Evolutionary conservation across 2,888 invertebrate genomes (phyloP).

Genomic region (Eilema griseolum): DNA sequence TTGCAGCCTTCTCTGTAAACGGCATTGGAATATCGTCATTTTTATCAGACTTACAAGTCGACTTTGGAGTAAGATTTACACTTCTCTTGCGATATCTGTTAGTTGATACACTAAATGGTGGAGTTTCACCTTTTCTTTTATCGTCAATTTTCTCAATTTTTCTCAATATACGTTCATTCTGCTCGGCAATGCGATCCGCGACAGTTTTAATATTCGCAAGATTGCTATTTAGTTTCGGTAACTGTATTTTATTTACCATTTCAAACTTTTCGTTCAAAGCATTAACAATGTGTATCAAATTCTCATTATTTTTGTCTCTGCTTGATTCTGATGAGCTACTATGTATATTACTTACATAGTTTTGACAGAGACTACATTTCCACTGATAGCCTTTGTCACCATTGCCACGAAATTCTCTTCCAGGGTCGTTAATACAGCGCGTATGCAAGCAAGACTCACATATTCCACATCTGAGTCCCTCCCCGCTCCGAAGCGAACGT

Average conservation of each 20-base stretch:
- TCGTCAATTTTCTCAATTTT: constrained; percentile 62
- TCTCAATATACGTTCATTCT: constrained; percentile 69
- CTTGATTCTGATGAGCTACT: constrained; percentile 35
- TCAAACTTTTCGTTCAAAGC: constrained; percentile 72
- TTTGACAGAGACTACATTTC: constrained; percentile 70
- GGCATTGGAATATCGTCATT: constrained; percentile 46
- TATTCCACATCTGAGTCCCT: constrained; percentile 61
- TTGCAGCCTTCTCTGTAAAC: constrained; percentile 55
- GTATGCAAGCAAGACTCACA: constrained; percentile 63
- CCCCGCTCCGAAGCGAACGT: constrained; percentile 56
- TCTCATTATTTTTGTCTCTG: constrained; percentile 45
- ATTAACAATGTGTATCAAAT: constrained; percentile 57
- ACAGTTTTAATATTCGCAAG: constrained; percentile 64
- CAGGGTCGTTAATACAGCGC: constrained; percentile 52
- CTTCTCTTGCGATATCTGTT: constrained; percentile 58
- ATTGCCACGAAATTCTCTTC: constrained; percentile 52
- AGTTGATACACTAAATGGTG: constrained; percentile 20
- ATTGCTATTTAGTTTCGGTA: constrained; percentile 72
- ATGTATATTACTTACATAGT: constrained; percentile 44
- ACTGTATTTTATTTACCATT: constrained; percentile 73
- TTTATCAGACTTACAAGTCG: constrained; percentile 36
- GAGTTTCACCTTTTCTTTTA: constrained; percentile 47
- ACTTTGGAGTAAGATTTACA: constrained; percentile 49
- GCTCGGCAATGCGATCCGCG: constrained; percentile 65
- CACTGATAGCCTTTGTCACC: constrained; percentile 69